phyloP scores from a whole-genome alignment of 1,140 invertebrate species.

The Lepidotrigona ventralis region DNA sequence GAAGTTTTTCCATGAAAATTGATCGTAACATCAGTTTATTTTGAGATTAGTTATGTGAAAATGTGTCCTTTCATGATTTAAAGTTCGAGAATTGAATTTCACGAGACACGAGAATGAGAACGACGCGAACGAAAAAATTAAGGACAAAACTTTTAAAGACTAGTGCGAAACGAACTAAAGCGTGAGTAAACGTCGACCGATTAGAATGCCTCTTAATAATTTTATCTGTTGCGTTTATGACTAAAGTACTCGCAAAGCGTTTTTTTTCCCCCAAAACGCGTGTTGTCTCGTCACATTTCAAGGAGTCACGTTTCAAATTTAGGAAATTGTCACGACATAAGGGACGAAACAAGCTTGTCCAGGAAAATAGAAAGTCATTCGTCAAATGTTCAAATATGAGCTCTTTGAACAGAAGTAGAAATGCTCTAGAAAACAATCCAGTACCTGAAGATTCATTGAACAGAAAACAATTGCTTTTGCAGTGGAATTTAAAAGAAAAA shows the following conservation, averaged over 20 bases:
- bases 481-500: neutral
- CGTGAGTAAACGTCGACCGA: slow-evolving; percentile 7
- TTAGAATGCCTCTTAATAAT: neutral
- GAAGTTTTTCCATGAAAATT: neutral
- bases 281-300: no score
- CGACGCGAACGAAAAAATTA: neutral
- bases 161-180: neutral
- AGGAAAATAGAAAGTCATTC: neutral
- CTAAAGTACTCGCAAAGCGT: neutral
- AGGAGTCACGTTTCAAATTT: neutral
- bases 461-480: neutral
- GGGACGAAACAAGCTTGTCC: neutral
- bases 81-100: neutral
- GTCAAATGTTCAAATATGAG: neutral
- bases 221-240: neutral
- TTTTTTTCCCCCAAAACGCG: neutral
- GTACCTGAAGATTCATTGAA: neutral
- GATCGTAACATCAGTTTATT: neutral
- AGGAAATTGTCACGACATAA: slow-evolving; percentile 11
- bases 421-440: neutral
- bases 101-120: neutral
- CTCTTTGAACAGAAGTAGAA: neutral
- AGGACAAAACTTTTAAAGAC: neutral
- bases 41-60: neutral
- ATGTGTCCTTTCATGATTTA: neutral